Conservation (phyloP, 1,140 invertebrate species). For the Cyclargus thomasi region DNA sequence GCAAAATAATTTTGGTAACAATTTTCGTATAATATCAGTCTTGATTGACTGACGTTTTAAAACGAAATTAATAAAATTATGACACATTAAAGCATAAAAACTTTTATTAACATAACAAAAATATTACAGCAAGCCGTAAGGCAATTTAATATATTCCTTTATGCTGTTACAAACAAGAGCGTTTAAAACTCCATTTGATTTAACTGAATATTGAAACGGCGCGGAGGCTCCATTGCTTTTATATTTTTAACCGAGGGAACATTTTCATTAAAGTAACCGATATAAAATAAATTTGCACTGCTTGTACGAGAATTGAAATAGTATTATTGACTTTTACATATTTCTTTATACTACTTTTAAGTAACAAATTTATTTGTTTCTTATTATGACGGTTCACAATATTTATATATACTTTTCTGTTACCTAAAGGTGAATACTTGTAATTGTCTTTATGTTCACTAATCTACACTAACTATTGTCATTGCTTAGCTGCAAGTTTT, state of each 20-base stretch:
- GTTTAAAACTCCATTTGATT: background rate
- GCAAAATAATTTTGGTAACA: no score
- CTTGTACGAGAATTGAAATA: background rate
- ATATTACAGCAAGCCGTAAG: background rate
- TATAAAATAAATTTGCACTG: background rate
- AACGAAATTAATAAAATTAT: background rate
- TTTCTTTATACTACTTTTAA: no score
- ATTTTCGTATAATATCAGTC: no score
- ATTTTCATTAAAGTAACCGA: background rate
- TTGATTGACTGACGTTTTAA: background rate
- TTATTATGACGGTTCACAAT: no score
- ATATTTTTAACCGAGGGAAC: background rate
- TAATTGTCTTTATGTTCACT: no score
- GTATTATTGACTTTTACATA: background rate
- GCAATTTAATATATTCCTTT: background rate
- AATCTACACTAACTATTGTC: no score
- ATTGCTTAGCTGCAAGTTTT: no score
- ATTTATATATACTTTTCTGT: no score
- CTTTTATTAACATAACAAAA: conserved; percentile 1
- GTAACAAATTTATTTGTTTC: no score
- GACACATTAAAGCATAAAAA: background rate
- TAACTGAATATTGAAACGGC: conserved; percentile 3
- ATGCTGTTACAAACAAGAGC: background rate
- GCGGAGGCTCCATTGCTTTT: background rate
- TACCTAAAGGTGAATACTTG: no score